Percentiles rank a stretch among this genome's conserved stretches.
Conservation (phyloP, 2,888 invertebrate species). For the Lutraria lutraria region DNA sequence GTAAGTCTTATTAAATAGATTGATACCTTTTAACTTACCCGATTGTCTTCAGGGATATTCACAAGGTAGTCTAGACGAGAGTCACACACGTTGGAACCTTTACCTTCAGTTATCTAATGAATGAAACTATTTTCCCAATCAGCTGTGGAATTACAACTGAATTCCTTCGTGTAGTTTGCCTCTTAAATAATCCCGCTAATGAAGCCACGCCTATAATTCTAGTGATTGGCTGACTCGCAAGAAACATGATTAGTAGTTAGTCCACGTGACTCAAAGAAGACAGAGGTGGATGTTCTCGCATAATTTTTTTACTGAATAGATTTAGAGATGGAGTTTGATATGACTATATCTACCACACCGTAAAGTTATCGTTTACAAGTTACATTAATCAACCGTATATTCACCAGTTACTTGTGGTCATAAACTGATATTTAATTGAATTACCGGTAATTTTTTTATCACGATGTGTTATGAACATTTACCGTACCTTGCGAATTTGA, state of each 20-base stretch:
- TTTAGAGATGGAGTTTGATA: neutral
- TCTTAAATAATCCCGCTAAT: conserved; percentile 5
- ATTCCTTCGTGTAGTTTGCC: neutral
- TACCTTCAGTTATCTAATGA: neutral
- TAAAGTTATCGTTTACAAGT: neutral
- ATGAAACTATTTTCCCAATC: neutral
- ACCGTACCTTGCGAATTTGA: neutral
- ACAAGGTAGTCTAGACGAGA: neutral
- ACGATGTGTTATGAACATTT: neutral
- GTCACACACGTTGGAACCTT: neutral
- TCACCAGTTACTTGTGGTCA: neutral
- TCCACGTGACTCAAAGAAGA: neutral
- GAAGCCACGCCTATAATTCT: neutral
- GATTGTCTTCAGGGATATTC: neutral
- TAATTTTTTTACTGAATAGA: neutral
- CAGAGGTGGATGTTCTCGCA: neutral
- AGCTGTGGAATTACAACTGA: neutral
- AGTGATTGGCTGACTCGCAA: neutral
- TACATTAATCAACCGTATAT: neutral
- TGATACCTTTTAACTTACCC: neutral
- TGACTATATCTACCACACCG: neutral
- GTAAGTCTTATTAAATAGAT: neutral
- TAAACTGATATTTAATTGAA: neutral
- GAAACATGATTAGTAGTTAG: neutral
- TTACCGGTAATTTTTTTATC: neutral